Conservation (phyloP, 2,888 invertebrate species). For the Loripinus fragilis region DNA sequence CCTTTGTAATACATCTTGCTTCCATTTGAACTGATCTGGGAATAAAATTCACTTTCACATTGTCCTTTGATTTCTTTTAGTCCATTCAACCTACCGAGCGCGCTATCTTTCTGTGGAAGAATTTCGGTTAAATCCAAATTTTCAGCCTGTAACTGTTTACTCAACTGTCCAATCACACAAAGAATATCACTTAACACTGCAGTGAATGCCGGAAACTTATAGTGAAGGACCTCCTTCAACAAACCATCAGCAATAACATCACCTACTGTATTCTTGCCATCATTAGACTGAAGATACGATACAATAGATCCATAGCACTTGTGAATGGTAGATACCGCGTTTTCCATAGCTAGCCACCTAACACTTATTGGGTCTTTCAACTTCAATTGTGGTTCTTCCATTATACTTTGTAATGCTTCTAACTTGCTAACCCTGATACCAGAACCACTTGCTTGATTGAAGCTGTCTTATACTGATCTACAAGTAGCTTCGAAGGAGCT, state of each 20-base stretch:
- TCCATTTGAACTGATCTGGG: not conserved
- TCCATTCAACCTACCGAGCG: conserved; percentile 8
- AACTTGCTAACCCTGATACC: conserved; percentile 5
- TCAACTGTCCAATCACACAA: not conserved
- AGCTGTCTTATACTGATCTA: too few relatives aligned
- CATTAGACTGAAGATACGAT: conserved; percentile 20
- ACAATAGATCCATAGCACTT: conserved; percentile 30
- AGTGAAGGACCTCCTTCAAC: conserved; percentile 21
- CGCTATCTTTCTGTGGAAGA: not conserved
- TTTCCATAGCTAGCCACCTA: conserved; percentile 24
- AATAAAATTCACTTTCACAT: not conserved
- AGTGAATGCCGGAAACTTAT: conserved; percentile 36
- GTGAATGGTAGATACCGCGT: conserved; percentile 23
- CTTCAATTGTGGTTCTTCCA: conserved; percentile 27
- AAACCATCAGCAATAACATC: conserved; percentile 25
- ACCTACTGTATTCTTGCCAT: conserved; percentile 24
- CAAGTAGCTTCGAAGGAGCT: too few relatives aligned
- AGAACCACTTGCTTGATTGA: too few relatives aligned
- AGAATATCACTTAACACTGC: conserved; percentile 16
- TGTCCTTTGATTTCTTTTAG: conserved; percentile 7
- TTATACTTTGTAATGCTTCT: conserved; percentile 25
- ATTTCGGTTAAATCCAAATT: conserved; percentile 28
- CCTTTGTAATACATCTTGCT: conserved; percentile 5
- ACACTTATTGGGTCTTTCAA: conserved; percentile 33
- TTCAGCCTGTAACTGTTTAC: conserved; percentile 17